Evolutionary conservation across 2,113 vertebrate genomes (phyloP).

Genomic region (Plectropomus leopardus): DNA sequence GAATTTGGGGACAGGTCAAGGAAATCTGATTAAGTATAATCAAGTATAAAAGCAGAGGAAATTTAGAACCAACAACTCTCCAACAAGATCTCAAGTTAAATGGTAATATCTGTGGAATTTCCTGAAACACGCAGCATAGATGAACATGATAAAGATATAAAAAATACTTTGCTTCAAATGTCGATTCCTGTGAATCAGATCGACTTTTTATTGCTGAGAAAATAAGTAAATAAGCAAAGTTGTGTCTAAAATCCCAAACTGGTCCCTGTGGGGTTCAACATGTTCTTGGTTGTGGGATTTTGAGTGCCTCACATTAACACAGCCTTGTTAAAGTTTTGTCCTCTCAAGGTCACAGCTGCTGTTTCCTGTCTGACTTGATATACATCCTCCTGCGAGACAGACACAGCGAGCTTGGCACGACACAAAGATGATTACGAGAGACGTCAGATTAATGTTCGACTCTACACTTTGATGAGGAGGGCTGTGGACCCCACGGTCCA

Average conservation of each 20-base stretch:
- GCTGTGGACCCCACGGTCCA: background rate
- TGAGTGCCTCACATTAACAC: constrained; percentile 44
- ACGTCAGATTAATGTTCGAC: constrained; percentile 16
- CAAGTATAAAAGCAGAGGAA: background rate
- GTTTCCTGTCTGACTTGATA: constrained; percentile 56
- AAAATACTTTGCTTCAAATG: background rate
- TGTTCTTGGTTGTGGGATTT: constrained; percentile 30
- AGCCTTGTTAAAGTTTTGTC: constrained; percentile 58
- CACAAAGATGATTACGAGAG: constrained; percentile 21
- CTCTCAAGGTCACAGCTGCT: constrained; percentile 71
- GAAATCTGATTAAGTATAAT: constrained; percentile 7
- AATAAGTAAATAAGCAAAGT: background rate
- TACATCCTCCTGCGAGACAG: constrained; percentile 24
- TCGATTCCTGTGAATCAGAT: background rate
- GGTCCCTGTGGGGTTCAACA: constrained; percentile 4
- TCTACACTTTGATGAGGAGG: constrained; percentile 5
- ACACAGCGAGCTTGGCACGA: constrained; percentile 3
- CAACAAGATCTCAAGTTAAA: background rate
- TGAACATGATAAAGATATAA: too few relatives aligned
- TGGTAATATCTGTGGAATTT: too few relatives aligned
- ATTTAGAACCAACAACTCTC: background rate
- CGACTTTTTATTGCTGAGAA: background rate
- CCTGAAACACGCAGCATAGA: too few relatives aligned
- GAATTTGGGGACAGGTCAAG: background rate
- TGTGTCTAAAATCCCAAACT: background rate